Percentiles rank a stretch among this genome's conserved stretches.
phyloP scores from a whole-genome alignment of 2,888 invertebrate species.

The Punctoribates punctum region DNA sequence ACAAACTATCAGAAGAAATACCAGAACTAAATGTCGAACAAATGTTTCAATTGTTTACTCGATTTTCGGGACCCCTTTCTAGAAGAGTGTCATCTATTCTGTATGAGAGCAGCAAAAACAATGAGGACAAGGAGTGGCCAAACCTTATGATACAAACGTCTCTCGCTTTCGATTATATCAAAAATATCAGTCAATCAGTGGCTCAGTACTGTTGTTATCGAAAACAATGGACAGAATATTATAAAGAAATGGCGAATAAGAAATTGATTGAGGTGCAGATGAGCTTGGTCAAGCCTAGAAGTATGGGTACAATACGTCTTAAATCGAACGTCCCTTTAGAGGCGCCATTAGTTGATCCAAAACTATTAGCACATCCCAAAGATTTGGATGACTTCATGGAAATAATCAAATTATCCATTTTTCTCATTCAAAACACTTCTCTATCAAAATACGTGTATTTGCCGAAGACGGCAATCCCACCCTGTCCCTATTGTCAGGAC shows the following conservation, averaged over 20 bases:
- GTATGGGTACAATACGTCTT: background rate
- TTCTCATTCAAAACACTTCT: background rate
- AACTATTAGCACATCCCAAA: background rate
- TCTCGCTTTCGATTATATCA: background rate
- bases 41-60: background rate
- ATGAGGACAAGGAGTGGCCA: background rate
- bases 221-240: slow-evolving; percentile 1
- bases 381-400: background rate
- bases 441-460: background rate
- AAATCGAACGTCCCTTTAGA: background rate
- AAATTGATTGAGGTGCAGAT: background rate
- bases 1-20: no score
- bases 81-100: background rate
- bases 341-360: background rate
- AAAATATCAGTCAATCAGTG: background rate
- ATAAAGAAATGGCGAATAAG: background rate
- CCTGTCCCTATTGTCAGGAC: background rate
- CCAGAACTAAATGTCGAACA: background rate
- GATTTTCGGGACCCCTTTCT: background rate
- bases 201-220: background rate
- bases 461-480: background rate
- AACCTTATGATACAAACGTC: background rate
- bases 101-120: background rate
- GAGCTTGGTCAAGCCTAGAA: background rate
- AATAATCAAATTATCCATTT: background rate